phyloP scores from a whole-genome alignment of 2,888 invertebrate species.

The Trachelus tabidus region DNA sequence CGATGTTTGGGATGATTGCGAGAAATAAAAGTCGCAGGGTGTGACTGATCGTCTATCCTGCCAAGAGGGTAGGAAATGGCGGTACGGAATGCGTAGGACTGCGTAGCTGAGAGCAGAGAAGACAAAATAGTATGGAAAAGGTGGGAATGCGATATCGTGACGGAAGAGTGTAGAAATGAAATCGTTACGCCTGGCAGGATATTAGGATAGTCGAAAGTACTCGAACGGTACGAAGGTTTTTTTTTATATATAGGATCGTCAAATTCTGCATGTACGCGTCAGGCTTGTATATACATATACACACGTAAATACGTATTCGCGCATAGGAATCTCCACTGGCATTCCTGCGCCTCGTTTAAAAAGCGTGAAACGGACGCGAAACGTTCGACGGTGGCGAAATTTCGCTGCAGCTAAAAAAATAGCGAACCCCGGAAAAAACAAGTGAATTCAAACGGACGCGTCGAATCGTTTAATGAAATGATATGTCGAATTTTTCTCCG shows the following conservation, averaged over 20 bases:
- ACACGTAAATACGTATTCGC: background rate
- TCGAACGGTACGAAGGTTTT: background rate
- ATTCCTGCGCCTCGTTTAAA: background rate
- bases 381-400: background rate
- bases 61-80: slow-evolving; percentile 17
- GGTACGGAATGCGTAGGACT: slow-evolving; percentile 22
- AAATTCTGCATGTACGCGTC: background rate
- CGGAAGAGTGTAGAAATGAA: slow-evolving; percentile 35
- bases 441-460: background rate
- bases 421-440: background rate
- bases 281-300: background rate
- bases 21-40: slow-evolving; percentile 60
- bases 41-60: slow-evolving; percentile 58
- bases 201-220: slow-evolving; percentile 39
- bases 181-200: slow-evolving; percentile 44
- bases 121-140: slow-evolving; percentile 19
- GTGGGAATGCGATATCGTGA: background rate
- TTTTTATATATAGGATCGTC: background rate
- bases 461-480: background rate
- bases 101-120: background rate
- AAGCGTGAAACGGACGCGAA: background rate
- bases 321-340: background rate
- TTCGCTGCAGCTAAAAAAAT: background rate
- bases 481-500: background rate
- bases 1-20: slow-evolving; percentile 50